These are phyloP conservation scores for Isichthys henryi DNA, from an alignment of 2,113 vertebrate species.

Conservation along the genomic window DNA sequence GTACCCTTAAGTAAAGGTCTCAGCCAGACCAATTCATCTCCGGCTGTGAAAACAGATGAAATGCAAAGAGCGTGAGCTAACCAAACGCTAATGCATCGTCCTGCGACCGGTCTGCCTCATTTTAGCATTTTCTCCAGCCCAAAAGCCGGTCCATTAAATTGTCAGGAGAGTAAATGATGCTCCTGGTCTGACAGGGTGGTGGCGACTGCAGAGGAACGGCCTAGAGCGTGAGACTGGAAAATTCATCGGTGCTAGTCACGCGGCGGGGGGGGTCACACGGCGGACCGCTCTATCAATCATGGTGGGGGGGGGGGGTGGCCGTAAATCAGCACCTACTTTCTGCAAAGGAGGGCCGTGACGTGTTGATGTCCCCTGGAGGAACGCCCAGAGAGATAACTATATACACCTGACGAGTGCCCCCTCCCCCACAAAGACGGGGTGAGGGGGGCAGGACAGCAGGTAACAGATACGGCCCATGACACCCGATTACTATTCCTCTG, in stretches of 20 bases:
- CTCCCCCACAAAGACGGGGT: background rate
- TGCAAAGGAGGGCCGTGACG: background rate
- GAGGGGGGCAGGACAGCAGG: background rate
- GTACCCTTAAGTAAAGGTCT: background rate
- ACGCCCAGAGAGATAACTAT: background rate
- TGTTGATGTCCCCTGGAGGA: background rate
- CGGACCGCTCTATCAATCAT: background rate
- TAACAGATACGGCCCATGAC: background rate
- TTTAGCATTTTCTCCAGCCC: background rate
- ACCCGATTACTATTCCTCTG: background rate
- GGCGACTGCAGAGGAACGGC: background rate
- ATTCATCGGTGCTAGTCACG: background rate
- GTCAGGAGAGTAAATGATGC: background rate
- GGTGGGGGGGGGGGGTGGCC: background rate
- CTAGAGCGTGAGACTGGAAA: background rate
- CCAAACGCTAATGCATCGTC: background rate
- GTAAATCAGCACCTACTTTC: background rate
- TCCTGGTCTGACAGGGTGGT: background rate
- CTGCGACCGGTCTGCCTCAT: background rate
- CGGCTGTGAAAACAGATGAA: background rate
- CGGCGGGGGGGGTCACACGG: background rate
- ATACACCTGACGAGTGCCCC: background rate
- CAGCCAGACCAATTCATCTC: background rate
- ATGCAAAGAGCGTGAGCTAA: background rate
- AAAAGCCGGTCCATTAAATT: background rate